Evolutionary conservation across 2,113 vertebrate genomes (phyloP), one percentile per base, ranked within the genome.

Genomic region (Poeciliopsis occidentalis): DNA sequence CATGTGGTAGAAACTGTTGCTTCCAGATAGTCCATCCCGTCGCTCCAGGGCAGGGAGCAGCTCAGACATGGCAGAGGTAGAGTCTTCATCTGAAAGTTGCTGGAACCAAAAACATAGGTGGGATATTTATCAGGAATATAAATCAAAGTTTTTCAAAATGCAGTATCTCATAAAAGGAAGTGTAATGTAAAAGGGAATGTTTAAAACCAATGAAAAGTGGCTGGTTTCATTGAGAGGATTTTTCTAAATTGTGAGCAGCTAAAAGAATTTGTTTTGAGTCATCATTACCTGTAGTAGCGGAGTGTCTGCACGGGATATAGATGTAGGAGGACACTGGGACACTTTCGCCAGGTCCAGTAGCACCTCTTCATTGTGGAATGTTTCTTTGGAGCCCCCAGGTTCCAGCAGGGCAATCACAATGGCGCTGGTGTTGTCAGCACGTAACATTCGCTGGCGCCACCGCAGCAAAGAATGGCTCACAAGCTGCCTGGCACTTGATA

Each of bases 341-440:
- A 95, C 92, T 64, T 97, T 95, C 2, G 95, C 92, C 73, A 98
- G 88, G 88, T 97, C 96, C 12, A 98, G 94, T 62, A 98, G 90
- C 78, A 97, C 95, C 64, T 98, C 96, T 60, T 97, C 95, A 0
- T 84, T 91, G 76, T 94, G 93, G 82, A 96, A 85, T 57, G 82
- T 81, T 60, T 91, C 92, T 66, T 90, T 92, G 60, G 83, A 85
- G 0, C 87, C 91, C 2, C 92, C 93, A 0, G 92, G 69, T 0
- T 96, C 94, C 2, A 95, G 95, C 82, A 99, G 94, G 76, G 95
- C 94, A 87, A 99, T 96, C 0, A 99, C 97, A 4, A 99, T 97
- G 86, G 96, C 97, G 12, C 97, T 98, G 7, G 98, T 99, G 90
- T 99, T 99, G 88, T 99, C 98, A 0, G 98, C 98, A 0, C 97